These are phyloP conservation scores for Pyralis farinalis DNA, from an alignment of 2,888 invertebrate species.

Conservation along the genomic window DNA sequence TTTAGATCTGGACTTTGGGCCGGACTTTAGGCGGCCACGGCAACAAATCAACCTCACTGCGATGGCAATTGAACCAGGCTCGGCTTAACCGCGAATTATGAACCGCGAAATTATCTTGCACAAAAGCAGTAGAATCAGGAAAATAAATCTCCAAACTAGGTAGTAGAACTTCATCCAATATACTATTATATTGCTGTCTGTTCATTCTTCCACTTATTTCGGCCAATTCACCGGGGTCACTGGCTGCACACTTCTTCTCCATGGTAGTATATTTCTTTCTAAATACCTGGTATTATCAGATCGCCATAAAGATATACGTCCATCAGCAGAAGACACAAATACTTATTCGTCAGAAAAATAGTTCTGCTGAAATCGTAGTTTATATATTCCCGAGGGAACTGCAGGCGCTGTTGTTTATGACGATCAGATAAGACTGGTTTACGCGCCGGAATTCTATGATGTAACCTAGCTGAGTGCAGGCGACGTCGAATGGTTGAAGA, in stretches of 20 bases:
- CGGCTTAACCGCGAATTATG: constrained; percentile 6
- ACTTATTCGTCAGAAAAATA: constrained; percentile 12
- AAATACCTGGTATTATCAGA: constrained; percentile 11
- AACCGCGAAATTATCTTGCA: constrained; percentile 7
- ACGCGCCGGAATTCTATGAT: constrained; percentile 9
- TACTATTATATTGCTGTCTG: constrained; percentile 3
- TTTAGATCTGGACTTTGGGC: constrained; percentile 18
- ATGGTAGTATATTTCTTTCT: constrained; percentile 10
- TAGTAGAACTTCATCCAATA: constrained; percentile 8
- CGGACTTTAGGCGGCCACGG: constrained; percentile 13
- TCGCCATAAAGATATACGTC: constrained; percentile 10
- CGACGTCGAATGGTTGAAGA: too few species aligned
- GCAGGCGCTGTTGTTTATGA: constrained; percentile 10
- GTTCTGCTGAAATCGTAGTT: constrained; percentile 10
- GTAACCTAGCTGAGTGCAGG: not conserved
- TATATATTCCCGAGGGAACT: constrained; percentile 10
- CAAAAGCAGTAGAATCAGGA: constrained; percentile 6
- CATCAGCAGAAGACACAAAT: constrained; percentile 11
- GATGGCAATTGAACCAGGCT: constrained; percentile 8
- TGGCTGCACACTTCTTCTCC: too few species aligned
- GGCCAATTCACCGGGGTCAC: constrained; percentile 1
- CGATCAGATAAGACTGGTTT: constrained; percentile 9
- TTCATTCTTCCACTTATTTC: constrained; percentile 9
- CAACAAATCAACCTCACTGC: constrained; percentile 4
- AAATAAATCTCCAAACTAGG: constrained; percentile 3